These are phyloP conservation scores for Acanthurus lineatus DNA, from an alignment of 2,797 vertebrate genomes.

Conservation along the genomic window DNA sequence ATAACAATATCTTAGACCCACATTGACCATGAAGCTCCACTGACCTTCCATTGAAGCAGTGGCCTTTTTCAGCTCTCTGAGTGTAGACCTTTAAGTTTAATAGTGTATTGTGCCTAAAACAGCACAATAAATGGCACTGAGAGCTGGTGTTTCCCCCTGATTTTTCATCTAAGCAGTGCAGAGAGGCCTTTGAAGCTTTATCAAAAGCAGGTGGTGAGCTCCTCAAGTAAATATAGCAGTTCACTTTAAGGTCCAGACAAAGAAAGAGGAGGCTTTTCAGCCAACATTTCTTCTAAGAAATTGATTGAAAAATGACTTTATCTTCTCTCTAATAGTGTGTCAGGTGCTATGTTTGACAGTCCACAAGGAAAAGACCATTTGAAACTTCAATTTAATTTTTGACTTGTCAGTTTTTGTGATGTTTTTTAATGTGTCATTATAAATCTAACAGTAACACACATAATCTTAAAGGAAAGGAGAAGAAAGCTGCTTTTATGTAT, in stretches of 20 bases:
- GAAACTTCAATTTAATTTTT: background rate
- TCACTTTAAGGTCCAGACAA: constrained; percentile 11
- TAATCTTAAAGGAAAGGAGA: background rate
- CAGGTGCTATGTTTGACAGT: constrained; percentile 13
- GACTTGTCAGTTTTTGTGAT: background rate
- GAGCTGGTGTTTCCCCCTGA: constrained; percentile 50
- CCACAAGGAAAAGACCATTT: background rate
- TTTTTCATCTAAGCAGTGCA: constrained; percentile 47
- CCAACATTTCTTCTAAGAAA: constrained; percentile 20
- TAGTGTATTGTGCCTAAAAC: constrained; percentile 68
- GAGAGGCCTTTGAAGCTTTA: constrained; percentile 42
- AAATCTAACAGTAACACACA: background rate
- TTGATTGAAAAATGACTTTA: background rate
- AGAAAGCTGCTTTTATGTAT: background rate
- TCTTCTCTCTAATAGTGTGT: background rate
- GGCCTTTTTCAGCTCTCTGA: constrained; percentile 59
- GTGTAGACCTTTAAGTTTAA: constrained; percentile 64
- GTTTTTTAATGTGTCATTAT: background rate
- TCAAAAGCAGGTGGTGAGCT: constrained; percentile 36
- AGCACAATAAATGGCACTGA: constrained; percentile 45
- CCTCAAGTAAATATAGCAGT: constrained; percentile 27
- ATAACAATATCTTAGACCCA: constrained; percentile 24
- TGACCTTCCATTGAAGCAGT: constrained; percentile 72
- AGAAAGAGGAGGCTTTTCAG: constrained; percentile 4
- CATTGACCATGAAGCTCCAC: constrained; percentile 33